These are phyloP conservation scores for Myotis vivesi DNA, from an alignment of 2,797 vertebrate species.

Conservation along the genomic window DNA sequence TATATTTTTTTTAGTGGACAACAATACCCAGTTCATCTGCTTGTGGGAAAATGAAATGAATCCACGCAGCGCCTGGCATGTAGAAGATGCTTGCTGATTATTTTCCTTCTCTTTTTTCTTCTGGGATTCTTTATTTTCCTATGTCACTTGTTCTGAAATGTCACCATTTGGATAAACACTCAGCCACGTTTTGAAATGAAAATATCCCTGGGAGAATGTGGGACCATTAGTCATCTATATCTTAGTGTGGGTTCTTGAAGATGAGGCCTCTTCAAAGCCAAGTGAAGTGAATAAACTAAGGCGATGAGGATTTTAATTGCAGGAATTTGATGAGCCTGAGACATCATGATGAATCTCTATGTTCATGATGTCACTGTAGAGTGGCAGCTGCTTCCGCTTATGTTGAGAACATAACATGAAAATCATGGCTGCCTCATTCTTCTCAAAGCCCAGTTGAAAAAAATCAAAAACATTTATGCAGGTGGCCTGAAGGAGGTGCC, in stretches of 20 bases:
- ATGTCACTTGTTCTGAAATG: neutral
- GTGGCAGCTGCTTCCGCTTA: neutral
- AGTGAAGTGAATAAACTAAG: neutral
- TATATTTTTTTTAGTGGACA: too few species aligned
- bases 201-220: neutral
- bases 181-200: neutral
- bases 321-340: neutral
- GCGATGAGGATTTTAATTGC: neutral
- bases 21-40: neutral
- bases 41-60: neutral
- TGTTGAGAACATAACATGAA: neutral
- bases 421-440: neutral
- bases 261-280: neutral
- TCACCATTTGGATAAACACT: neutral
- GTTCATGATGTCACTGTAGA: neutral
- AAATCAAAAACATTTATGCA: neutral
- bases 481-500: too few species aligned
- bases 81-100: neutral
- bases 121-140: neutral
- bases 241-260: neutral
- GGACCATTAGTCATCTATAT: neutral
- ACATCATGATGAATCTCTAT: neutral
- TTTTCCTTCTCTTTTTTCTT: neutral
- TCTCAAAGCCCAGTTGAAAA: neutral
- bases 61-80: neutral